Evolutionary conservation across 2,113 vertebrate species (phyloP), one percentile per base, ranked within the genome.

Genomic region (Cheirogaleus medius): DNA sequence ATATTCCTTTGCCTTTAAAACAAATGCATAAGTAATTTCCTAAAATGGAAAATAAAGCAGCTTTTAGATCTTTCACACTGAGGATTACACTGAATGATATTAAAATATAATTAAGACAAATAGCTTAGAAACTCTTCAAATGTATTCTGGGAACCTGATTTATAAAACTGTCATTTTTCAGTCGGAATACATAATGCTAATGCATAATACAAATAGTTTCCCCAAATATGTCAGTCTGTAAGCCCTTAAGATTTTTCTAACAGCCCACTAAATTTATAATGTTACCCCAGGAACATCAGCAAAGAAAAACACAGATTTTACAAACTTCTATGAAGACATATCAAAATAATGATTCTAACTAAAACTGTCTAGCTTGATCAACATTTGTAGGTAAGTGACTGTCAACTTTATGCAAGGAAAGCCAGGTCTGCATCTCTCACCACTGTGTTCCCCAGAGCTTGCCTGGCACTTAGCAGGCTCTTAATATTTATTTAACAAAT

Each of bases 31-130:
- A 71, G 23, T 52, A 91, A 97, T 97, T 93, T 94, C 82, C 63
- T 77, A 91, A 96, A 96, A 86, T 54, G 25, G 52, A 87, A 96
- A 96, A 78, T 10, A 12, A 96, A 93, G 52, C 82, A 94, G 68
- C 6, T 87, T 94, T 97, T 68, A 66, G 56, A 52, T 92, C 58
- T 93, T 94, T 92, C 91, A 90, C 14, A 32, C 25, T 8, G 4
- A 91, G 32, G 82, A 52, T 77, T 94, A 87, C 66, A 89, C 71
- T 87, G 92, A 95, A 97, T 95, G 77, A 69, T 52, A 97, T 96
- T 93, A 96, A 97, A 94, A 91, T 92, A 73, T 96, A 97, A 93
- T 96, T 44, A 97, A 87, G 17, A 60, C 80, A 95, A 97, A 97
- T 56, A 94, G 91, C 64, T 91, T 95, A 94, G 84, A 94, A 87